A percentile compares a stretch with the other conserved stretches of the same genome.
Conservation (phyloP, 2,797 vertebrate genomes). For the Fistularia tabacaria region DNA sequence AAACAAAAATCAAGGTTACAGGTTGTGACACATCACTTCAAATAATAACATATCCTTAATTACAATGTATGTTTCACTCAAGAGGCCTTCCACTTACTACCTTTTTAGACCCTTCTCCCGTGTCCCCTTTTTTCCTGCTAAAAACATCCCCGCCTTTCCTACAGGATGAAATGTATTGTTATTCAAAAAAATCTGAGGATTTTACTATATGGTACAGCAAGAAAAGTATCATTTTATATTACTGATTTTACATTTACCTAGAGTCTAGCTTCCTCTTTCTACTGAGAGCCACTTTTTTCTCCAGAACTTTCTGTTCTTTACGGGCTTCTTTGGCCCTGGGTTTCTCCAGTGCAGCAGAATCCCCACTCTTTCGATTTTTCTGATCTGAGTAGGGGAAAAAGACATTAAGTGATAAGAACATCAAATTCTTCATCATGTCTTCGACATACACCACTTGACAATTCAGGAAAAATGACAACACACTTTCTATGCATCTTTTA, state of each 20-base stretch:
- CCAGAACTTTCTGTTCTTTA: slow-evolving; percentile 93
- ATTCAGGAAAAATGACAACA: no score
- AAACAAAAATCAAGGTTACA: neutral
- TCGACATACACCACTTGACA: no score
- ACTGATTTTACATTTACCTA: slow-evolving; percentile 66
- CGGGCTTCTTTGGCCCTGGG: slow-evolving; percentile 90
- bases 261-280: slow-evolving; percentile 88
- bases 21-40: slow-evolving; percentile 2
- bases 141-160: slow-evolving; percentile 81
- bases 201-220: neutral
- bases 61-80: neutral
- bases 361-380: slow-evolving; percentile 49
- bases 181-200: neutral
- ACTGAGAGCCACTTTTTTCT: slow-evolving; percentile 96
- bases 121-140: slow-evolving; percentile 82
- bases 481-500: no score
- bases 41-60: neutral
- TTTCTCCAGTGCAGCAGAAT: slow-evolving; percentile 42
- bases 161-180: slow-evolving; percentile 18
- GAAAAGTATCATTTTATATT: neutral
- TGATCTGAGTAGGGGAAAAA: slow-evolving; percentile 43
- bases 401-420: no score
- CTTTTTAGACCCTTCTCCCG: slow-evolving; percentile 77
- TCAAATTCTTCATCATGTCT: no score
- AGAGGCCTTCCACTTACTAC: slow-evolving; percentile 68